Percentiles rank a stretch among this genome's conserved stretches.
phyloP scores from a whole-genome alignment of 1,140 invertebrate species.

The Panagrolaimus sp. region DNA sequence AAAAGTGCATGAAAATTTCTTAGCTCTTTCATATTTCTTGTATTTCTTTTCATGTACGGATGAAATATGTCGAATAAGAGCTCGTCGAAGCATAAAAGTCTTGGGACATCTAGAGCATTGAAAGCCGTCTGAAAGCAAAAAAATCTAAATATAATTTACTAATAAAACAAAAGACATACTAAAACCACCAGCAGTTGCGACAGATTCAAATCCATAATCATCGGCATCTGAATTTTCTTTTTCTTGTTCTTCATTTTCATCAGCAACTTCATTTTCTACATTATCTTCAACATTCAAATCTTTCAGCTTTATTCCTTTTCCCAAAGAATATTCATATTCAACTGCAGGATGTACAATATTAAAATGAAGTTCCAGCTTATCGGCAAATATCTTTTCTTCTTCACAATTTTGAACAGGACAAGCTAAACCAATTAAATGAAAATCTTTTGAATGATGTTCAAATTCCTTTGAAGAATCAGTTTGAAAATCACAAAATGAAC shows the following conservation, averaged over 20 bases:
- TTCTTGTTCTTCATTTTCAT: neutral
- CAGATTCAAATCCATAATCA: conserved; percentile 12
- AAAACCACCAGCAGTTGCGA: neutral
- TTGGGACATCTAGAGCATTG: conserved; percentile 30
- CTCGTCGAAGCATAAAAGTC: neutral
- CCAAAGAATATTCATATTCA: neutral
- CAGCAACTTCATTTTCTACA: neutral
- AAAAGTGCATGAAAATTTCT: conserved; percentile 29
- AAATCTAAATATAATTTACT: neutral
- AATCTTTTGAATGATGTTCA: neutral
- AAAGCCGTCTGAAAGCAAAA: neutral
- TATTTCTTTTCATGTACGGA: conserved; percentile 36
- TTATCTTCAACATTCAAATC: neutral
- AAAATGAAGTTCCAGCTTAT: neutral
- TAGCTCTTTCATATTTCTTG: conserved; percentile 21
- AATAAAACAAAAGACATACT: neutral
- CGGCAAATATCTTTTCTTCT: neutral
- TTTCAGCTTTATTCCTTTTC: neutral
- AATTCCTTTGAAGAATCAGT: neutral
- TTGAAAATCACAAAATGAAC: neutral
- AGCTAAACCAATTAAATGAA: neutral
- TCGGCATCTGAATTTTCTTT: conserved; percentile 8
- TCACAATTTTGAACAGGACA: neutral
- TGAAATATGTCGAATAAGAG: conserved; percentile 27
- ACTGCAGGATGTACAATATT: neutral